Base-by-base conservation (phyloP, 2,888 invertebrate species). In the Melikaiella ostensackeni region DNA sequence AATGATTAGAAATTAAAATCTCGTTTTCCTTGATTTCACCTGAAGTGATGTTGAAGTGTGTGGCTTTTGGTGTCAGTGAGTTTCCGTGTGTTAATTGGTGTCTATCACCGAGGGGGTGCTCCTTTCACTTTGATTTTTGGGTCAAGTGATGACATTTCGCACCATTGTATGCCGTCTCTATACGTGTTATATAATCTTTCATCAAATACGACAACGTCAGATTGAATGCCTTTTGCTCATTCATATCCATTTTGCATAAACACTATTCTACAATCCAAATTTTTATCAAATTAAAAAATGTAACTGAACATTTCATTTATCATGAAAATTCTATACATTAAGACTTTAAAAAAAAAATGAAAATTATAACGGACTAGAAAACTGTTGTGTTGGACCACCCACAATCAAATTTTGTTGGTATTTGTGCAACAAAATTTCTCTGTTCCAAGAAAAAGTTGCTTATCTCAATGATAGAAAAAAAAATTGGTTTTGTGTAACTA, bases 121-220 rank as follows among this genome's bases (percentile, higher is more conserved):
- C 57, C 57, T 57, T 24, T 57, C 57, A 57, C 57, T 57, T 57
- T 57, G 24, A 57, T 57, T 57, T 57, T 57, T 57, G 24, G 57
- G 57, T 24, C 57, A 57, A 57, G 57, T 57, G 57, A 24, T 57
- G 57, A 11, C 57, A 57, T 57, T 57, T 57, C 57, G 13, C 24
- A 24, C 4, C 24, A 57, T 24, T 57, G 24, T 57, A 24, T 9
- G 24, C 21, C 3, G 24, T 57, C 24, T 21, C 57, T 57, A 57
- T 24, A 24, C 24, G 13, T 24, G 11, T 57, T 57, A 57, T 57
- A 57, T 57, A 57, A 57, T 57, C 57, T 24, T 11, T 24, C 13
- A 24, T 24, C 57, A 57, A 57, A 57, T 57, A 5, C 5, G 57
- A 57, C 9, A 55, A 6, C 21, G 2, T 55, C 21, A 7, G 55